Conservation (phyloP, 1,140 invertebrate species). For the Brachionus calyciflorus region DNA sequence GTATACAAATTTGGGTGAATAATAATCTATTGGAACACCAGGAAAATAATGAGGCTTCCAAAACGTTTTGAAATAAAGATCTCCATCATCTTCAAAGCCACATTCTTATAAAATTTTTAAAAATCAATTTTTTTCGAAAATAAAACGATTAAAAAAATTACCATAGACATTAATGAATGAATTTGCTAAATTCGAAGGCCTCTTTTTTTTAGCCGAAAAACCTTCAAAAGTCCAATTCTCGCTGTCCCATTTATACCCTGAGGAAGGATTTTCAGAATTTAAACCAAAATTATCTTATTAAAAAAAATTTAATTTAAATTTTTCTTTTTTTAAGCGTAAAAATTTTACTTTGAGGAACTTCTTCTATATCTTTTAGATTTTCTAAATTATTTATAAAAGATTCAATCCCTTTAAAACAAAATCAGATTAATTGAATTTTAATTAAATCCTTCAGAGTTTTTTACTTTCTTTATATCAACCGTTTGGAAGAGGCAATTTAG, state of each 20-base stretch:
- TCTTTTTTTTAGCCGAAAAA: background rate
- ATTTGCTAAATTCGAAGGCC: background rate
- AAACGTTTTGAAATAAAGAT: slow-evolving; percentile 25
- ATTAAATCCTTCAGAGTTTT: background rate
- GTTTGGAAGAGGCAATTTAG: background rate
- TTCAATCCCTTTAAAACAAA: slow-evolving; percentile 5
- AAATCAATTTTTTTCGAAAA: background rate
- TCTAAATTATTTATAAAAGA: background rate
- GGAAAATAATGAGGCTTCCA: slow-evolving; percentile 1
- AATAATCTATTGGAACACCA: slow-evolving; percentile 6
- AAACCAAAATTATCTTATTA: no score
- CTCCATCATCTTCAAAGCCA: background rate
- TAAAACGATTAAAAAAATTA: background rate
- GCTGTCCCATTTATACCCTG: background rate
- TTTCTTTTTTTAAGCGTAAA: no score
- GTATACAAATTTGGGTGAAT: background rate
- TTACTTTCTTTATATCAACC: background rate
- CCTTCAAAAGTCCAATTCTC: slow-evolving; percentile 28
- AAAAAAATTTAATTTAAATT: no score
- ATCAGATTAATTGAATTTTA: background rate
- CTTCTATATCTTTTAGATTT: background rate
- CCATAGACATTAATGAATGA: background rate
- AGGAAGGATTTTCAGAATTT: background rate
- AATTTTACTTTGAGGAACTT: no score
- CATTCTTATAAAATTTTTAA: background rate